Percentiles rank a stretch among this genome's conserved stretches.
phyloP scores from a whole-genome alignment of 2,113 vertebrate genomes.

The Charadrius vociferus region DNA sequence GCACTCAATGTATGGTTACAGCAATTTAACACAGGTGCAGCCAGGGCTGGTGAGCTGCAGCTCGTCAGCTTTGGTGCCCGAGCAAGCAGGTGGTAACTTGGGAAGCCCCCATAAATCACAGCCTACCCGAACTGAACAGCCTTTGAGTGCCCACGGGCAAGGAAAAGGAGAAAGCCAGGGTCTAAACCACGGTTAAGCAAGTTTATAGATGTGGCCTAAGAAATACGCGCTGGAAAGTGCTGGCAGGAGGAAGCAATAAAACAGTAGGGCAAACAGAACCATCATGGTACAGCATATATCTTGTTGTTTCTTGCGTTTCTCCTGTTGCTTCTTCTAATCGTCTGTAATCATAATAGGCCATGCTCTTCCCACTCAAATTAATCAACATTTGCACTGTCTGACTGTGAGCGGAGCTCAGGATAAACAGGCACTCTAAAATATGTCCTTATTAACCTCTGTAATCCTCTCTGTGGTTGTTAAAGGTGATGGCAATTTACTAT shows the following conservation, averaged over 20 bases:
- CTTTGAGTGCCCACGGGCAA: neutral
- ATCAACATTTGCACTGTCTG: neutral
- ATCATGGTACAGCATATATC: neutral
- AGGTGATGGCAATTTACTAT: neutral
- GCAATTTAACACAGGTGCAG: neutral
- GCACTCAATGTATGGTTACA: neutral
- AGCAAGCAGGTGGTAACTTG: neutral
- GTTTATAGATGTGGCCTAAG: neutral
- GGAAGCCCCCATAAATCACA: neutral
- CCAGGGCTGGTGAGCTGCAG: neutral
- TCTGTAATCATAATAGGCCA: neutral
- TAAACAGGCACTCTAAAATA: neutral
- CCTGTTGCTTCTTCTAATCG: neutral
- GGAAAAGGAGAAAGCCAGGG: neutral
- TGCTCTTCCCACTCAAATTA: neutral
- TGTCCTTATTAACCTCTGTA: slow-evolving; percentile 6
- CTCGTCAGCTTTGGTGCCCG: rapidly evolving
- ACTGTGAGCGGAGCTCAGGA: neutral
- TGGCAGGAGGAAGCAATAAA: neutral
- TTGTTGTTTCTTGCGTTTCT: neutral
- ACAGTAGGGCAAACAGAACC: neutral
- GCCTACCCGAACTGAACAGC: neutral
- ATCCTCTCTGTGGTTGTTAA: neutral
- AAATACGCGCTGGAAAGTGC: neutral
- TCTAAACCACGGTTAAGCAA: neutral